Conservation (phyloP, 2,113 vertebrate genomes). For the Aplodontia rufa region DNA sequence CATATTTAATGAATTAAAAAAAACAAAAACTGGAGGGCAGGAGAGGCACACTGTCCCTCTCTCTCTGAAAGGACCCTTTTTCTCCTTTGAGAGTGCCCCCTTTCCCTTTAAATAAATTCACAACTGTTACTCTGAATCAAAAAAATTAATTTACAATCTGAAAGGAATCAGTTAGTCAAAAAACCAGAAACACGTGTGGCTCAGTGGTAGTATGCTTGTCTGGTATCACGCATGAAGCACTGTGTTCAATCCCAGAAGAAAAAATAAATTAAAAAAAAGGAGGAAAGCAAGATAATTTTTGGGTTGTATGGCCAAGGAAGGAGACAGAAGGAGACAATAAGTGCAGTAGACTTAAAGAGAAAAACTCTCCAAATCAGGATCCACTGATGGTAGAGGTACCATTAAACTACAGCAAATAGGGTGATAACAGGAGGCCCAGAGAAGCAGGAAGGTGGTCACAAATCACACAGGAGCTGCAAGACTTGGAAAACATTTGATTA, state of each 20-base stretch:
- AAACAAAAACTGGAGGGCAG: too few relatives aligned
- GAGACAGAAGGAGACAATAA: neutral
- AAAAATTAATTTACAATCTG: neutral
- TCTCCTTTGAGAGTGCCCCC: too few relatives aligned
- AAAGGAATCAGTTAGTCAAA: neutral
- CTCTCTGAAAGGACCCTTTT: too few relatives aligned
- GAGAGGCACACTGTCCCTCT: too few relatives aligned
- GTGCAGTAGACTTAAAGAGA: neutral
- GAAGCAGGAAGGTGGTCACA: too few relatives aligned
- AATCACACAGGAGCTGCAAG: rapidly evolving
- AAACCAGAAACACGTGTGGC: too few relatives aligned
- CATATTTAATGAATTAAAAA: too few relatives aligned
- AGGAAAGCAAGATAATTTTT: neutral
- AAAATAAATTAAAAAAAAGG: neutral
- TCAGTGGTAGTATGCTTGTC: too few relatives aligned
- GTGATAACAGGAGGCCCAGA: neutral
- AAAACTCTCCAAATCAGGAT: neutral
- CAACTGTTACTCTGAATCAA: too few relatives aligned
- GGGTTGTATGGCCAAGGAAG: neutral
- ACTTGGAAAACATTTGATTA: neutral
- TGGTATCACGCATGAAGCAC: too few relatives aligned
- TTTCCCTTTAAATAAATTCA: too few relatives aligned
- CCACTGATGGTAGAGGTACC: neutral
- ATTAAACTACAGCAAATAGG: neutral
- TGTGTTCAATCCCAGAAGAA: too few relatives aligned